Evolutionary conservation across 2,888 invertebrate genomes (phyloP).

Genomic region (Bibio marci): DNA sequence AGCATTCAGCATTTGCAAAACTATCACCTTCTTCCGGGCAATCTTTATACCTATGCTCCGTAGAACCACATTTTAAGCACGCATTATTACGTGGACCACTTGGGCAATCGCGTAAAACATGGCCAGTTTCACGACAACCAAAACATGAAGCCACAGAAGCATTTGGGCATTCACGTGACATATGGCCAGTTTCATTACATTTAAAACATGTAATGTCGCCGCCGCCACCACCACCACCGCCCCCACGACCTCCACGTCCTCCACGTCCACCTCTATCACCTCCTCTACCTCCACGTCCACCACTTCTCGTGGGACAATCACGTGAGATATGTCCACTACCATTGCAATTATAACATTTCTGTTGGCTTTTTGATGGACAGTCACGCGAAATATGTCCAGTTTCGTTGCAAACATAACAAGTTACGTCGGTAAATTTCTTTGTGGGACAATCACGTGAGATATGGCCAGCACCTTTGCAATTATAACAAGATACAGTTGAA

Average conservation of each 20-base stretch:
- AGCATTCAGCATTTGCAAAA: conserved; percentile 3
- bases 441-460: conserved; percentile 5
- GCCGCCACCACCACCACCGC: not conserved
- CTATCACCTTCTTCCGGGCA: conserved; percentile 3
- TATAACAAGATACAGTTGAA: not conserved
- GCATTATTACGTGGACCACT: not conserved
- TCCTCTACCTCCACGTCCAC: not conserved
- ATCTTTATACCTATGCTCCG: conserved; percentile 4
- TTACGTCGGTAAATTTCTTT: not conserved
- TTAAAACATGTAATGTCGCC: not conserved
- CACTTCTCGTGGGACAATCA: conserved; percentile 3
- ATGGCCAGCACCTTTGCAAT: not conserved
- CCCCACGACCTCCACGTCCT: not conserved
- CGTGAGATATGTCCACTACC: conserved; percentile 3
- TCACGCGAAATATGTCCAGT: conserved; percentile 4
- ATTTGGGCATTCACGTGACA: conserved; percentile 4
- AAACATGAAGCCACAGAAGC: not conserved
- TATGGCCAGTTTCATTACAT: conserved; percentile 4
- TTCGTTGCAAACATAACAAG: conserved; percentile 3
- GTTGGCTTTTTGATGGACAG: conserved; percentile 4
- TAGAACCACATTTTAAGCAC: conserved; percentile 5
- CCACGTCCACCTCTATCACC: not conserved
- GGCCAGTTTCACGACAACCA: conserved; percentile 2
- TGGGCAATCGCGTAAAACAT: conserved; percentile 3
- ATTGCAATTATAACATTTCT: conserved; percentile 3